A percentile compares a stretch with the other conserved stretches of the same genome.
Evolutionary conservation across 1,140 invertebrate genomes (phyloP).

Genomic region (Xylocopa sonorina): DNA sequence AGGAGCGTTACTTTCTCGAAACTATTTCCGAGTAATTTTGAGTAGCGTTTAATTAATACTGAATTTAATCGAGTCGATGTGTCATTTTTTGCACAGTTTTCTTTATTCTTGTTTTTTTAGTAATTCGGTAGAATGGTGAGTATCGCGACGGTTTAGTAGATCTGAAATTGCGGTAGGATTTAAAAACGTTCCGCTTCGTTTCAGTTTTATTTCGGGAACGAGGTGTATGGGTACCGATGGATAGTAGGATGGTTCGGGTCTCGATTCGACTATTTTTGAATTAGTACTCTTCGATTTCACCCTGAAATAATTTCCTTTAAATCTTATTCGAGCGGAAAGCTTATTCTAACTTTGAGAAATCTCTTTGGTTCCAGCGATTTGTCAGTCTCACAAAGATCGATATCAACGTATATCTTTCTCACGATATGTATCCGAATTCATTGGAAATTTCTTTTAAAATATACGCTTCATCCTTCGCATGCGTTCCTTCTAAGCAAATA

Average conservation of each 20-base stretch:
- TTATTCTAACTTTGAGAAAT: not conserved
- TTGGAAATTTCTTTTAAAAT: not conserved
- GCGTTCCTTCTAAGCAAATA: slow-evolving; percentile 1
- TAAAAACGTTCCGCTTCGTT: not conserved
- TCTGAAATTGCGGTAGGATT: not conserved
- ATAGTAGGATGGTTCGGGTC: not conserved
- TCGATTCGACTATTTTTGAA: slow-evolving; percentile 18
- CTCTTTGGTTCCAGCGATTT: not conserved
- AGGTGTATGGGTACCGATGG: not conserved
- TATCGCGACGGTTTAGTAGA: not conserved
- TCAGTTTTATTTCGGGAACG: slow-evolving; percentile 9
- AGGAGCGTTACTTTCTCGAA: no score
- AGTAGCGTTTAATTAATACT: not conserved
- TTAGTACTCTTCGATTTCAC: not conserved
- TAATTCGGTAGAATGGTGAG: not conserved
- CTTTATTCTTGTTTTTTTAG: no score
- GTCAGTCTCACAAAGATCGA: not conserved
- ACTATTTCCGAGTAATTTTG: not conserved
- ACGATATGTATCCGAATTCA: not conserved
- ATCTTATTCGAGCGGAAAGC: not conserved
- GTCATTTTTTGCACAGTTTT: no score
- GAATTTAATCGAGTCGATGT: no score
- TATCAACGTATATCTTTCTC: not conserved
- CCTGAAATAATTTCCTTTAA: not conserved
- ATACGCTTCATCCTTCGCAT: not conserved